Evolutionary conservation across 1,140 invertebrate species (phyloP), one percentile per base, ranked within the genome.

Genomic region (Bombus cullumanus): DNA sequence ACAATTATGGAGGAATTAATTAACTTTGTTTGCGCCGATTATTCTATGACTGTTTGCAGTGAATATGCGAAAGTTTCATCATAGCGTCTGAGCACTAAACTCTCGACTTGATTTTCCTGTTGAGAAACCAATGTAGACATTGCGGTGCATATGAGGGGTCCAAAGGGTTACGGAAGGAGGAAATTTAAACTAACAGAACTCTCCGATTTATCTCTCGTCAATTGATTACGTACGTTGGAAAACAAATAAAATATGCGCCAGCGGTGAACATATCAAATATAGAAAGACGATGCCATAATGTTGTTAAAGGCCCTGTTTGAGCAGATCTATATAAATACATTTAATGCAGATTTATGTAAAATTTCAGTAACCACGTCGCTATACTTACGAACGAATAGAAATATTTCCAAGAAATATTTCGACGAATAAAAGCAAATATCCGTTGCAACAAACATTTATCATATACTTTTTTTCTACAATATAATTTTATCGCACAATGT

Each of bases 101-200:
- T 75, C 22, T 13, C 31, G 13, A 39, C 47, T 34, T 76, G 31
- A 28, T 76, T 76, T 37, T 76, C 73, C 25, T n/a, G 34, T 76
- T 76, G 31, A 37, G 47, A 76, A 76, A 37, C 25, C 13, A 76
- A 59, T 76, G 37, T 76, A 76, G 47, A 76, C 53, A 59, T 59
- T 76, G 74, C 34, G 47, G 53, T 59, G 53, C 53, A 4, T 34
- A 28, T 28, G 74, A 28, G 43, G 43, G 31, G 37, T 76, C 8
- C 25, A 68, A 34, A 59, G 25, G 22, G 13, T 76, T 76, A 37
- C 74, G 25, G 53, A 76, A 76, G 74, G 13, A n/a, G 34, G 74
- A 37, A 76, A 28, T 59, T 76, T 76, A 9, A 37, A 59, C 53
- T 22, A 34, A 57, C 34, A 31, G n/a, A 74, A 34, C 41, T 74